Evolutionary conservation across 53 echinoderm and acorn worm species (phyloP).

Genomic region (Stichopus horrens): DNA sequence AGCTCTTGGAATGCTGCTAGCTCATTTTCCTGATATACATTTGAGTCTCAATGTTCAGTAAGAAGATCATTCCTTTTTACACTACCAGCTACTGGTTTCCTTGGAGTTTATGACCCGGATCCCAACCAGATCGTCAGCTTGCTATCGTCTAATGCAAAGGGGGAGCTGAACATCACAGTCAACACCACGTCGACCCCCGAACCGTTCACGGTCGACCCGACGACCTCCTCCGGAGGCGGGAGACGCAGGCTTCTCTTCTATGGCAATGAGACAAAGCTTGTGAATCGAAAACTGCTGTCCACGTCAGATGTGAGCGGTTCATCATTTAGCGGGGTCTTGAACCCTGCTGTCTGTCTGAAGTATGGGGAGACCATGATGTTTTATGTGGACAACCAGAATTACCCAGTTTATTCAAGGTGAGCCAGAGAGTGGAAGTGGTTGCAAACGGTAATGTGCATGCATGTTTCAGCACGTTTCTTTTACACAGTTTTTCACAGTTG

Average conservation of each 20-base stretch:
- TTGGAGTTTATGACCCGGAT: slow-evolving; percentile 79
- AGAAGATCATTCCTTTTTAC: not conserved
- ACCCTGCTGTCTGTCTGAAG: slow-evolving; percentile 89
- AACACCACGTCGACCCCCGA: slow-evolving; percentile 30
- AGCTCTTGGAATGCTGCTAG: too few species aligned
- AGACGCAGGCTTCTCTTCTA: slow-evolving; percentile 50
- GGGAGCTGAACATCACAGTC: slow-evolving; percentile 57
- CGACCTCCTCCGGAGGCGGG: not conserved
- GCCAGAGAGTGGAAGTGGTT: not conserved
- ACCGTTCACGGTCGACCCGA: not conserved
- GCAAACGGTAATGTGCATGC: not conserved
- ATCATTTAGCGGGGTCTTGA: slow-evolving; percentile 68
- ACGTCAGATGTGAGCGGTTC: slow-evolving; percentile 57
- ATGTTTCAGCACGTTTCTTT: slow-evolving; percentile 5
- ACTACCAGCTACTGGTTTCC: slow-evolving; percentile 67
- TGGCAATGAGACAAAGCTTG: slow-evolving; percentile 46
- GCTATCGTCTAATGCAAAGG: slow-evolving; percentile 75
- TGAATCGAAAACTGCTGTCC: slow-evolving; percentile 67
- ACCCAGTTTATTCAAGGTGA: slow-evolving; percentile 91
- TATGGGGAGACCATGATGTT: slow-evolving; percentile 96
- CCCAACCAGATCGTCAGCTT: slow-evolving; percentile 60
- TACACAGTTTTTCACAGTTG: not conserved
- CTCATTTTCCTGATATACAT: too few species aligned
- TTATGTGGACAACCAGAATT: slow-evolving; percentile 88
- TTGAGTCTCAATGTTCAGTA: too few species aligned